Evolutionary conservation across 2,888 invertebrate genomes (phyloP).

Genomic region (Minunthozetes semirufus): DNA sequence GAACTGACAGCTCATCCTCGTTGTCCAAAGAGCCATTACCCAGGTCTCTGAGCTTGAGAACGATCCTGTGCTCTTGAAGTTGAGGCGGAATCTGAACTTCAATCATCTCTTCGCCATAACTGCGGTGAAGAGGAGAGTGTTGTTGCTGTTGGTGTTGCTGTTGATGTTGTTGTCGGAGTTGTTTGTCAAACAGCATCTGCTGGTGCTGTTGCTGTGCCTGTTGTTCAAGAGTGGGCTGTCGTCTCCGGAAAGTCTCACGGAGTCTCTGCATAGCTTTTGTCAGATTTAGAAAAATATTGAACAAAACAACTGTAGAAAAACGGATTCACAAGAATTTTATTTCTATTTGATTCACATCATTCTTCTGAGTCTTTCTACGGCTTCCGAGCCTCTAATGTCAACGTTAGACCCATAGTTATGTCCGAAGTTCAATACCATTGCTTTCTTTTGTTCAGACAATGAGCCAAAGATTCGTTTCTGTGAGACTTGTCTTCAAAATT

Average conservation of each 20-base stretch:
- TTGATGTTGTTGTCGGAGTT: neutral
- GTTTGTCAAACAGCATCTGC: neutral
- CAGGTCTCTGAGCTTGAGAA: neutral
- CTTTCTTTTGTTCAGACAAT: neutral
- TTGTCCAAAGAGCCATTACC: neutral
- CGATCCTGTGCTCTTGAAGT: neutral
- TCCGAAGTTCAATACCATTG: neutral
- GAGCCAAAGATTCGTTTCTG: neutral
- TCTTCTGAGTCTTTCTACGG: neutral
- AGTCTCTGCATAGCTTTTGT: slow-evolving; percentile 36
- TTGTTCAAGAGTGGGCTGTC: slow-evolving; percentile 28
- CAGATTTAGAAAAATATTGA: slow-evolving; percentile 29
- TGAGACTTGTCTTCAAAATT: neutral
- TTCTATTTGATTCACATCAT: neutral
- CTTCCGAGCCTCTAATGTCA: neutral
- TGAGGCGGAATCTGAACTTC: neutral
- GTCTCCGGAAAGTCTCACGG: slow-evolving; percentile 36
- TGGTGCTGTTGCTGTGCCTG: slow-evolving; percentile 27
- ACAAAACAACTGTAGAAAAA: slow-evolving; percentile 7
- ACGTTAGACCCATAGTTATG: neutral
- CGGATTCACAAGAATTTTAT: too few relatives aligned
- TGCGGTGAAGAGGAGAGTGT: neutral
- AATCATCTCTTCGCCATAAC: neutral
- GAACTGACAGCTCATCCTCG: slow-evolving; percentile 10
- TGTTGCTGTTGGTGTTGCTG: neutral